phyloP scores from a whole-genome alignment of 2,113 vertebrate species.

The Tichodroma muraria region DNA sequence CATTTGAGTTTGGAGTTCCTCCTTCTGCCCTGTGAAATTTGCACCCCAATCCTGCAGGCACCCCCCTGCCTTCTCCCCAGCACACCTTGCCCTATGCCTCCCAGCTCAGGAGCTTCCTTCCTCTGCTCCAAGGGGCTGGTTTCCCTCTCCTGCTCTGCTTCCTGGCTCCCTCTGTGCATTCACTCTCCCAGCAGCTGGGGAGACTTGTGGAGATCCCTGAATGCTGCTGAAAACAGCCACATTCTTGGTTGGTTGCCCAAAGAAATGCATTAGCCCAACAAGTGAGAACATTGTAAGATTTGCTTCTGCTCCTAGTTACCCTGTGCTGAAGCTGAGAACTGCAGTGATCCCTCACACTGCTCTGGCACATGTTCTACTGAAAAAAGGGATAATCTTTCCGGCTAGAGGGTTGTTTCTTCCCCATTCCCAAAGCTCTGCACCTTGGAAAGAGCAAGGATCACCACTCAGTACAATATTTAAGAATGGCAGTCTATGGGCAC shows the following conservation, averaged over 20 bases:
- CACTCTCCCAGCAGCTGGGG: background rate
- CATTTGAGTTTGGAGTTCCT: background rate
- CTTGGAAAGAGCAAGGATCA: background rate
- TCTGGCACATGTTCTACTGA: background rate
- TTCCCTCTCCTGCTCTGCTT: background rate
- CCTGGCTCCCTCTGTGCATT: background rate
- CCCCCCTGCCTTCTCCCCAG: too few relatives aligned
- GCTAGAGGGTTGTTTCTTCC: background rate
- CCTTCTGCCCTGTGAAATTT: background rate
- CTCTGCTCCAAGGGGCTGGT: background rate
- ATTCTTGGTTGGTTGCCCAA: background rate
- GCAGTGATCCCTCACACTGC: background rate
- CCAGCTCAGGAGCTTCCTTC: background rate
- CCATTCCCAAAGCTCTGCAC: background rate
- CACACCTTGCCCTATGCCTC: rapidly evolving
- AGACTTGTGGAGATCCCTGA: background rate
- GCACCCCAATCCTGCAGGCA: background rate
- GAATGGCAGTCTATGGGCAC: background rate
- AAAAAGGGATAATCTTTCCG: background rate
- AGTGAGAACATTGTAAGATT: background rate
- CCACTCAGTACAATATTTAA: background rate
- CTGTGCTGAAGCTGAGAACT: background rate
- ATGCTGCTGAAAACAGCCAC: background rate
- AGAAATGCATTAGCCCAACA: background rate
- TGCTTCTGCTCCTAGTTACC: background rate